phyloP scores from a whole-genome alignment of 2,888 invertebrate species.

The Mimas tiliae region DNA sequence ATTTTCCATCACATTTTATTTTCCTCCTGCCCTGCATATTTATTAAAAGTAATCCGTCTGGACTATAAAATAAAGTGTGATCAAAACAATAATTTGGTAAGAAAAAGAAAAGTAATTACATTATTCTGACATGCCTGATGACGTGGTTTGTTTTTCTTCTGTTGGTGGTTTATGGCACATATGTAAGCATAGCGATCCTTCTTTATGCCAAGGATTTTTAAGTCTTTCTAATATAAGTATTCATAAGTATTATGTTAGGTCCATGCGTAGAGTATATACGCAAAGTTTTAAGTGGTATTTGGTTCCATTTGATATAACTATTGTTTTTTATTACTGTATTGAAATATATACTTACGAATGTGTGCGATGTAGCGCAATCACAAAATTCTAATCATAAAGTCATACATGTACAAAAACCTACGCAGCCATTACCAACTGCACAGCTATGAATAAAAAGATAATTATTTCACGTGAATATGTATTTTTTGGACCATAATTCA shows the following conservation, averaged over 20 bases:
- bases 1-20: constrained; percentile 82
- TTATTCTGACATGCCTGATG: constrained; percentile 55
- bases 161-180: constrained; percentile 35
- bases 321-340: too few species aligned
- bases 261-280: too few species aligned
- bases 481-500: constrained; percentile 12
- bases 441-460: constrained; percentile 2
- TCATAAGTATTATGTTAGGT: too few species aligned
- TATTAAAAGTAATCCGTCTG: constrained; percentile 50
- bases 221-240: too few species aligned
- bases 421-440: neutral
- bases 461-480: constrained; percentile 14
- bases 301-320: too few species aligned
- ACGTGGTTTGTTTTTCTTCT: constrained; percentile 47
- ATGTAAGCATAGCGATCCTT: neutral
- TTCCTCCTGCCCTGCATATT: constrained; percentile 74
- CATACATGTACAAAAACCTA: neutral
- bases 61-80: constrained; percentile 44
- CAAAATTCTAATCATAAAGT: neutral
- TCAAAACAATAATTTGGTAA: constrained; percentile 56
- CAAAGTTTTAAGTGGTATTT: too few species aligned
- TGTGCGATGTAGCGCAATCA: neutral
- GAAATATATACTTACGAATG: too few species aligned
- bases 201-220: neutral
- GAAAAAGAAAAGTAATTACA: constrained; percentile 55